Base-by-base conservation (phyloP, 2,113 vertebrate species). In the Apteryx mantelli region DNA sequence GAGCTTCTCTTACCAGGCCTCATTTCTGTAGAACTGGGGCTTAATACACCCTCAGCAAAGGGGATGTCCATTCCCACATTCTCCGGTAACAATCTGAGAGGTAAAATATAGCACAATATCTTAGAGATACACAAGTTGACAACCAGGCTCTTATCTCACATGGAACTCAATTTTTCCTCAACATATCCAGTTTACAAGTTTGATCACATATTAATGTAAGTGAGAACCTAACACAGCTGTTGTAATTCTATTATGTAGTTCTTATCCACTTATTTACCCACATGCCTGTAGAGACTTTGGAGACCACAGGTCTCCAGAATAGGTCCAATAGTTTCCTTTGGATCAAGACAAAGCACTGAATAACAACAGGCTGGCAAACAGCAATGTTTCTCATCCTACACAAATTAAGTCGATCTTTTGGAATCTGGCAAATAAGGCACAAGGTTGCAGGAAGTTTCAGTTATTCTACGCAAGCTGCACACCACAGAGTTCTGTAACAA, bases 61-160 rank as follows among this genome's bases (percentile, higher is more conserved):
- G 97, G 76, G 96, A 97, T 96, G 89, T 99, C 99, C 99, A 99
- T 99, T 91, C 98, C 98, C 91, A 98, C 97, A 99, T 99, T 95
- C 96, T 99, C 98, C 96, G 97, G 88, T 84, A 92, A 79, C 87
- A 98, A 98, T 98, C 99, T 99, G 69, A 89, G 91, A 94, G 36
- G 32, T 82, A 90, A 96, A 86, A 87, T 30, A 66, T 66, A 92
- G 70, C 80, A 6, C 4, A 85, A 55, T 36, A 55, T 44, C 40
- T 91, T 77, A n/a, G 13, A 69, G 50, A 71, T 56, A 20, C 20
- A 69, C 15, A 42, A 30, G 11, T 20, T 86, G 50, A 86, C 36
- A 38, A 38, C 36, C 36, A 38, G 36, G 36, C 36, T 38, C 36
- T 38, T 38, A 38, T 38, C 36, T 38, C 36, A 38, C 36, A 38